Conservation (phyloP, 2,888 invertebrate species). For the Aphelenchoides bicaudatus region DNA sequence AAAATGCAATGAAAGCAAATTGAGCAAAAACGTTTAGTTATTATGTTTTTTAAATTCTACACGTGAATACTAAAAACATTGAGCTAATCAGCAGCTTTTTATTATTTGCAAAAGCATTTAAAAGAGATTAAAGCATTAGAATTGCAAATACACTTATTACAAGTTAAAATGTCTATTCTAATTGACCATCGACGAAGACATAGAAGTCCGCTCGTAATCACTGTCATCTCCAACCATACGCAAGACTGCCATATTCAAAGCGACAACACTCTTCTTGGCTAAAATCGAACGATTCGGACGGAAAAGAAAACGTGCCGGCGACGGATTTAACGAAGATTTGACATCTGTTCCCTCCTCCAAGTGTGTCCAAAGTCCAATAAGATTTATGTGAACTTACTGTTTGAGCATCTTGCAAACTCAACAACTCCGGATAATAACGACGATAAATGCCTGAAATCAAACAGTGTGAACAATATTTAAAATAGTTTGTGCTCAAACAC, state of each 20-base stretch:
- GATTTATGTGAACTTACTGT: slow-evolving; percentile 54
- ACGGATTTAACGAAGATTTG: slow-evolving; percentile 27
- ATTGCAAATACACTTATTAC: too few species aligned
- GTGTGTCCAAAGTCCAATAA: slow-evolving; percentile 49
- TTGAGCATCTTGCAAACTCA: slow-evolving; percentile 49
- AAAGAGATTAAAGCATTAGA: slow-evolving; percentile 3
- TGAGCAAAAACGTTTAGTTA: slow-evolving; percentile 4
- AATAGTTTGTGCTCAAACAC: slow-evolving; percentile 3
- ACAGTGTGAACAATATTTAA: too few species aligned
- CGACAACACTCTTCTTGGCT: slow-evolving; percentile 33
- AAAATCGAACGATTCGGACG: slow-evolving; percentile 22
- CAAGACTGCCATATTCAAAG: slow-evolving; percentile 39
- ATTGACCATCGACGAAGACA: too few species aligned
- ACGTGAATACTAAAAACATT: background rate
- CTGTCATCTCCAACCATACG: slow-evolving; percentile 32
- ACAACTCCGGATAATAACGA: slow-evolving; percentile 50
- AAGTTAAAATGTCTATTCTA: too few species aligned
- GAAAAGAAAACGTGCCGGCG: slow-evolving; percentile 35
- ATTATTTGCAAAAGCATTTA: slow-evolving; percentile 5
- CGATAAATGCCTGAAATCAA: slow-evolving; percentile 56
- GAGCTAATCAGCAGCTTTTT: background rate
- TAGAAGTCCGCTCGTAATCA: slow-evolving; percentile 35
- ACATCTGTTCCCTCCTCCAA: slow-evolving; percentile 24
- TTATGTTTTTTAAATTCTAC: background rate
- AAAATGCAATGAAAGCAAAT: too few species aligned